Base-by-base conservation (phyloP, 1,140 invertebrate genomes). In the Chelonus insularis region DNA sequence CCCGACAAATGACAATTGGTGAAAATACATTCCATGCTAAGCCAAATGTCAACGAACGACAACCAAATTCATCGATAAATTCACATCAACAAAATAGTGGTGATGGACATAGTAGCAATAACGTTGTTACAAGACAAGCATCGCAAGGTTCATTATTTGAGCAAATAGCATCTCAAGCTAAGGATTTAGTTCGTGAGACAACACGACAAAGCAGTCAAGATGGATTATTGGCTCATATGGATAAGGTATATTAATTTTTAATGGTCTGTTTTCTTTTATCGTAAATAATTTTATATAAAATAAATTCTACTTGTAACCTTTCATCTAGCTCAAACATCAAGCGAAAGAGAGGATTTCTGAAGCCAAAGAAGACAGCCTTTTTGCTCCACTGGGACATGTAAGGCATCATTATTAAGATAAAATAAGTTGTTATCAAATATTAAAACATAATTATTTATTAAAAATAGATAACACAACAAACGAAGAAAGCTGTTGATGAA, bases 141-240 rank as follows among this genome's bases (percentile, higher is more conserved):
- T 92, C 90, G 1, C 91, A 93, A 74, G 86, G 88, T 5, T 94
- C 92, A 0, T 72, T 95, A 0, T 86, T 95, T 56, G 93, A 95
- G 76, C 91, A 93, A 67, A 89, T 95, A 65, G 89, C 93, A 1
- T 86, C 85, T 0, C 92, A 94, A 68, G 92, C 92, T 1, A 95
- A 95, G 74, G 92, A 93, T 68, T 73, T 94, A 51, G 91, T 95
- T 2, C 83, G 88, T 41, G 92, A 94, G 72, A 93, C 91, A 0
- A 93, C 91, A 0, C 84, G 92, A 5, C 92, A 95, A 75, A 91
- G 91, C 70, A 94, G 92, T 70, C 92, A 95, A 75, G 93, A 95
- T 72, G 92, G 92, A 12, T 67, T 95, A 1, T 77, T 95, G n/a
- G 91, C 92, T 8, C 92, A 94, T 58, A 91, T 95, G 85, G 92